phyloP scores from a whole-genome alignment of 2,888 invertebrate genomes.

The Oasisia sp. region DNA sequence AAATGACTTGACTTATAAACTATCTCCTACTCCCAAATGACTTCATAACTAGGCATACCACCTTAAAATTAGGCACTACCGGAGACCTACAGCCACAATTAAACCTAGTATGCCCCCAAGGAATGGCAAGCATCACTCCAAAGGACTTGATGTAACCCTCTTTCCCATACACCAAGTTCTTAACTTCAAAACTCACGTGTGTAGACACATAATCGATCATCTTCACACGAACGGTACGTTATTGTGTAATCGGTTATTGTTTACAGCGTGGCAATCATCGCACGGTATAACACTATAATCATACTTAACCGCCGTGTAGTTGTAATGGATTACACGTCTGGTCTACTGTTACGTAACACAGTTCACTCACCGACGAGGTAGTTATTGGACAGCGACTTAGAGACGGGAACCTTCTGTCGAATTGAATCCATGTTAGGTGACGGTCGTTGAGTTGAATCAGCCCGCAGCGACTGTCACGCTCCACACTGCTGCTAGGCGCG shows the following conservation, averaged over 20 bases:
- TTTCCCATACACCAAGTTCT: no score
- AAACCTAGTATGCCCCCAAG: not conserved
- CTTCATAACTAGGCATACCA: not conserved
- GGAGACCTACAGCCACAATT: not conserved
- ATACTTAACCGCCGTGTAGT: not conserved
- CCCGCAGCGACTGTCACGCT: not conserved
- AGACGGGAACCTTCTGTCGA: conserved; percentile 12
- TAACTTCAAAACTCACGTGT: no score
- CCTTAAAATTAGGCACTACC: not conserved
- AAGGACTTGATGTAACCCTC: not conserved
- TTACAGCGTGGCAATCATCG: not conserved
- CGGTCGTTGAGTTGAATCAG: not conserved
- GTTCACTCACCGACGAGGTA: not conserved
- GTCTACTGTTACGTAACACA: not conserved
- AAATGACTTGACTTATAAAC: no score
- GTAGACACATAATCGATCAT: no score
- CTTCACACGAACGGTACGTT: no score
- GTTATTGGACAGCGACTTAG: not conserved
- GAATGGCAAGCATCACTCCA: not conserved
- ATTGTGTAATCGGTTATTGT: no score
- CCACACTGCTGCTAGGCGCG: not conserved
- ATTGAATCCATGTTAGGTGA: not conserved
- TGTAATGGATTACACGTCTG: not conserved
- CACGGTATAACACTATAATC: not conserved
- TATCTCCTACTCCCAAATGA: no score